These are phyloP conservation scores for Ochotona curzoniae DNA, from an alignment of 2,113 vertebrate species.

Conservation along the genomic window DNA sequence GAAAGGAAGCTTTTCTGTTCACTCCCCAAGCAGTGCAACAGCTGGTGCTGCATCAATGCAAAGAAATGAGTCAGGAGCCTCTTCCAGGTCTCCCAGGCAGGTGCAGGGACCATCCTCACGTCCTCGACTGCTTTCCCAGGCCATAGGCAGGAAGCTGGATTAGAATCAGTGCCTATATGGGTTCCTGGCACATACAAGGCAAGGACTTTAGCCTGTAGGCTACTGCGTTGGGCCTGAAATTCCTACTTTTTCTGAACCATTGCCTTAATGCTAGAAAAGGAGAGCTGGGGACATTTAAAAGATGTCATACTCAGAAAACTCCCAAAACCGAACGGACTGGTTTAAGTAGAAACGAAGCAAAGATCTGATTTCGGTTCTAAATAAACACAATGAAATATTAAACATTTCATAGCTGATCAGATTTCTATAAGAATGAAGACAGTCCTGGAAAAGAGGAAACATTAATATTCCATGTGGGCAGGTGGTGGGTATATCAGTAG, in stretches of 20 bases:
- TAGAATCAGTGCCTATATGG: no score
- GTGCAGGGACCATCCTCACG: no score
- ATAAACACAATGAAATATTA: background rate
- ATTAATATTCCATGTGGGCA: background rate
- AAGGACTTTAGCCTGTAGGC: no score
- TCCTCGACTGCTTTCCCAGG: no score
- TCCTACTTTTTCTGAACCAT: background rate
- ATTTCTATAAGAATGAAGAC: background rate
- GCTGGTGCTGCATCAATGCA: no score
- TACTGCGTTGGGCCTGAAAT: background rate
- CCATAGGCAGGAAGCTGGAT: no score
- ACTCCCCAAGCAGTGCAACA: no score
- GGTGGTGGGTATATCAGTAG: background rate
- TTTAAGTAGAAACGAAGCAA: background rate
- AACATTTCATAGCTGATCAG: background rate
- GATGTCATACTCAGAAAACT: background rate
- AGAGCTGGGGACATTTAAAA: background rate
- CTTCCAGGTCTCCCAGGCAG: no score
- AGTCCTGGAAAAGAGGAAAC: background rate
- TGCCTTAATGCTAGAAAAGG: background rate
- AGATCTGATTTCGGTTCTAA: background rate
- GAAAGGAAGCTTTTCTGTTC: no score
- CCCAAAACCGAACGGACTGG: background rate
- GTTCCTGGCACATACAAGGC: no score
- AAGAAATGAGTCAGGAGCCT: no score